Evolutionary conservation across 2,797 vertebrate genomes (phyloP).

Genomic region (Neosilurus mollespiculum): DNA sequence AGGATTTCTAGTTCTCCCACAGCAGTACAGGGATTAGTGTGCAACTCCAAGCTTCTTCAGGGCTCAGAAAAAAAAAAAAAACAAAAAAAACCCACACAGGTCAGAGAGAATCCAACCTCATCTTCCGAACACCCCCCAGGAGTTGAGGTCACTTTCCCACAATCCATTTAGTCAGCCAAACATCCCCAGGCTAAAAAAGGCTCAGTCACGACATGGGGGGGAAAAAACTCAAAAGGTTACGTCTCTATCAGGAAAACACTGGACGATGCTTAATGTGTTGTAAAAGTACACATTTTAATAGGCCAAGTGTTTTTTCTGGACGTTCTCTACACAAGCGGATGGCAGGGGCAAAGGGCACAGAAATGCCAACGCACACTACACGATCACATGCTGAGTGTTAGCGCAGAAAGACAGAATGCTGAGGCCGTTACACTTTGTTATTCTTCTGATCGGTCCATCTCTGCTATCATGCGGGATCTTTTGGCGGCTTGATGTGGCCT

Average conservation of each 20-base stretch:
- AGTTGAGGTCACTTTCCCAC: constrained; percentile 55
- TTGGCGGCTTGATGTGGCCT: neutral
- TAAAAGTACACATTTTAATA: constrained; percentile 23
- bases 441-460: constrained; percentile 26
- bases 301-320: neutral
- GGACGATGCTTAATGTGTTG: constrained; percentile 45
- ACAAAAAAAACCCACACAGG: constrained; percentile 13
- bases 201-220: constrained; percentile 9
- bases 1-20: constrained; percentile 6
- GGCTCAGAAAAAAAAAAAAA: constrained; percentile 22
- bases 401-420: constrained; percentile 18
- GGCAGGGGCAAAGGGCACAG: constrained; percentile 29
- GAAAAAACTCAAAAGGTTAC: constrained; percentile 47
- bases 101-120: constrained; percentile 36
- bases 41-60: constrained; percentile 18
- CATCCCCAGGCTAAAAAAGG: constrained; percentile 29
- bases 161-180: constrained; percentile 45
- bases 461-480: constrained; percentile 11
- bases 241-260: constrained; percentile 44
- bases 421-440: constrained; percentile 8
- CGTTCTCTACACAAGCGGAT: neutral
- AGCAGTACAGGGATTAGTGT: constrained; percentile 25
- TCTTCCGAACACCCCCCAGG: constrained; percentile 31
- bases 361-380: constrained; percentile 25
- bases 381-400: constrained; percentile 26